Evolutionary conservation across 2,888 invertebrate genomes (phyloP), one percentile per base, ranked within the genome.

Genomic region (Amitus sp.): DNA sequence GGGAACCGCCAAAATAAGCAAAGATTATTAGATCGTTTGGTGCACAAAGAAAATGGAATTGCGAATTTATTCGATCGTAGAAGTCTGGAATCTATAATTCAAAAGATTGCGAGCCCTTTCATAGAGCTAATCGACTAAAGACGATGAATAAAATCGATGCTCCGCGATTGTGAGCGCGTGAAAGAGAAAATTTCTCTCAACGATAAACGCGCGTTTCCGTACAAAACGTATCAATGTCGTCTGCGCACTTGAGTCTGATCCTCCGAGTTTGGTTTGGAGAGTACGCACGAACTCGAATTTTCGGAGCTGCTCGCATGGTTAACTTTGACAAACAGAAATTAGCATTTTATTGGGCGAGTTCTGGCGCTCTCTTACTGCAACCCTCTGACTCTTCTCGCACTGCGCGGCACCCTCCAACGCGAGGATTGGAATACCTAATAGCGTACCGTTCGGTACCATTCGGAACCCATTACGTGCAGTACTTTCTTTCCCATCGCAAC

Each of bases 251-350:
- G 67, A 57, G 62, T 52, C 78, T 80, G 79, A 80, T 80, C 82
- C 79, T 80, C 72, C 74, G 74, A 77, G 78, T 77, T 77, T 15
- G 74, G 74, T 76, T 78, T 78, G 77, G 78, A 72, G 76, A 75
- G 74, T 74, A 78, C 76, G 76, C 78, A 74, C 71, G 76, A 76
- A 78, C 76, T 78, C 74, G 79, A 80, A 79, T 79, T 80, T 79
- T 79, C 75, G 77, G 72, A 72, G 75, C 70, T 73, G 74, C 76
- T 79, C 79, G 79, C 82, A 80, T 87, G 87, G 87, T 87, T 87
- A 87, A 84, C 85, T 84, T 85, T 84, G 84, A 86, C 87, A 87
- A 88, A 88, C 87, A 87, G 84, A 83, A 86, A 88, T 88, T 88
- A 87, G 85, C 88, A 88, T 88, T 88, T 88, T 88, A 88, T 88